phyloP scores from a whole-genome alignment of 2,888 invertebrate species.

The Polymixis flavicincta region DNA sequence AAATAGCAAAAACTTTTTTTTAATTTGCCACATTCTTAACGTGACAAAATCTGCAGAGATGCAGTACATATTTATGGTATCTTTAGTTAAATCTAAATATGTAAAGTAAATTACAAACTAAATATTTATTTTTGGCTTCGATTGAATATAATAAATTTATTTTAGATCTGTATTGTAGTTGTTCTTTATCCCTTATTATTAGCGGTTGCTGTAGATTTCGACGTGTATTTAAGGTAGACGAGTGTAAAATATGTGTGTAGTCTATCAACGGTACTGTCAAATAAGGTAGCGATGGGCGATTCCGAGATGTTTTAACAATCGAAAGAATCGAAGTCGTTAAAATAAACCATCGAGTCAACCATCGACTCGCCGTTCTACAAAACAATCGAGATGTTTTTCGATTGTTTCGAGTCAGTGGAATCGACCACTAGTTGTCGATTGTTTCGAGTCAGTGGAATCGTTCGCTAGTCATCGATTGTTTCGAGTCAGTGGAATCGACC shows the following conservation, averaged over 20 bases:
- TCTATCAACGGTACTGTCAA: too few species aligned
- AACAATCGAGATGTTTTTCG: too few species aligned
- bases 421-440: too few species aligned
- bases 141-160: slow-evolving; percentile 78
- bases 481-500: too few species aligned
- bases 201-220: slow-evolving; percentile 11
- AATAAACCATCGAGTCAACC: too few species aligned
- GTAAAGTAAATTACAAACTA: slow-evolving; percentile 73
- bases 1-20: slow-evolving; percentile 75
- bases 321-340: too few species aligned
- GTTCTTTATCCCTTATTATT: slow-evolving; percentile 52
- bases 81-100: slow-evolving; percentile 53
- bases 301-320: too few species aligned
- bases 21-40: slow-evolving; percentile 59
- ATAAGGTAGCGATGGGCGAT: too few species aligned
- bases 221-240: not conserved
- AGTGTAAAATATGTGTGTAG: not conserved
- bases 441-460: too few species aligned
- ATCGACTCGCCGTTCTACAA: too few species aligned
- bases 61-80: slow-evolving; percentile 69
- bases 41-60: slow-evolving; percentile 58
- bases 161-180: slow-evolving; percentile 85
- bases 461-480: too few species aligned
- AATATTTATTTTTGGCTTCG: slow-evolving; percentile 81
- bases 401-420: too few species aligned